Evolutionary conservation across 2,113 vertebrate species (phyloP).

Genomic region (Leptobrachium leishanense): DNA sequence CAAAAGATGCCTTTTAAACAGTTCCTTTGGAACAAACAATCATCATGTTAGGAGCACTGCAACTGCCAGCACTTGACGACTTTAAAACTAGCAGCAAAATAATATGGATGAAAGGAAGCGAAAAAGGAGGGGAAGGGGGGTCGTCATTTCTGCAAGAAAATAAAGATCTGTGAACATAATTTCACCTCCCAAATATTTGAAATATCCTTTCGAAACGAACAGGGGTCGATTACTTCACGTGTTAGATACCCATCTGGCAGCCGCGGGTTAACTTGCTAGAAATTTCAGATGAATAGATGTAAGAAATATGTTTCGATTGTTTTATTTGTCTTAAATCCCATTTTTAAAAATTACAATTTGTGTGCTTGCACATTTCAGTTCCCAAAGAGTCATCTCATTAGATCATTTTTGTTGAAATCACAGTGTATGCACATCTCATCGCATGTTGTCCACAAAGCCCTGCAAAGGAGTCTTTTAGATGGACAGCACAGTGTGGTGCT

Average conservation of each 20-base stretch:
- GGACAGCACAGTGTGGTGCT: conserved; percentile 34
- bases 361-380: conserved; percentile 64
- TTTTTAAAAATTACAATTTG: conserved; percentile 64
- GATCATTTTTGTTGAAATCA: conserved; percentile 68
- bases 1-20: background rate
- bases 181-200: conserved; percentile 67
- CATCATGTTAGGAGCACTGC: conserved; percentile 61
- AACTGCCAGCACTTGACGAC: background rate
- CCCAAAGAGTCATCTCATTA: conserved; percentile 23
- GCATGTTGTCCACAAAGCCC: conserved; percentile 66
- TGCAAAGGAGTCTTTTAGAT: conserved; percentile 56
- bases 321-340: conserved; percentile 54
- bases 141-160: conserved; percentile 53
- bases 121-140: conserved; percentile 30
- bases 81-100: conserved; percentile 72
- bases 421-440: conserved; percentile 69
- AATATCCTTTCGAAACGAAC: conserved; percentile 15
- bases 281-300: conserved; percentile 67
- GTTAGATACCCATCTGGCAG: conserved; percentile 13
- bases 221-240: background rate
- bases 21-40: background rate
- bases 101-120: conserved; percentile 32
- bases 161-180: conserved; percentile 69
- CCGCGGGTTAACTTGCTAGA: conserved; percentile 48
- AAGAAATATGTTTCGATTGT: conserved; percentile 65